Percentiles rank a stretch among this genome's conserved stretches.
Conservation (phyloP, 2,888 invertebrate species). For the Sphaeridia pumilis region DNA sequence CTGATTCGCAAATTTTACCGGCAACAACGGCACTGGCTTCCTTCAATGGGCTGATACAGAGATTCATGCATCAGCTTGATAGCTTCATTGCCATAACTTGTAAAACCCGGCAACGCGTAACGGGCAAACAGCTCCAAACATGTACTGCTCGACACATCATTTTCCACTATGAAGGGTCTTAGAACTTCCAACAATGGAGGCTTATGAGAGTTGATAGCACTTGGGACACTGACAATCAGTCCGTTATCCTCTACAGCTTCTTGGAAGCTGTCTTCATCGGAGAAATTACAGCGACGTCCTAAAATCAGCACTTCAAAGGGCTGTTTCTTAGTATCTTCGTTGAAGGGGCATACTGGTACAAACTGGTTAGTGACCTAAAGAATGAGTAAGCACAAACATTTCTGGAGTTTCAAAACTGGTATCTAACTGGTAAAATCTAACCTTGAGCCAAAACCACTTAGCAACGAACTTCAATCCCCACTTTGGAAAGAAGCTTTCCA, state of each 20-base stretch:
- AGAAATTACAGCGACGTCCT: slow-evolving; percentile 40
- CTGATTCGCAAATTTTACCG: too few relatives aligned
- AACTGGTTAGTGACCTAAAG: slow-evolving; percentile 54
- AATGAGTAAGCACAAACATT: not conserved
- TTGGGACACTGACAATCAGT: slow-evolving; percentile 71
- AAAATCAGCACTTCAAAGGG: slow-evolving; percentile 74
- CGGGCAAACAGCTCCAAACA: slow-evolving; percentile 85
- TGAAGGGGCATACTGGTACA: slow-evolving; percentile 55
- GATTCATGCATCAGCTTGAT: slow-evolving; percentile 63
- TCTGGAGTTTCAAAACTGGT: not conserved
- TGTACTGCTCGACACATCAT: slow-evolving; percentile 36
- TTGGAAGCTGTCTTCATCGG: not conserved
- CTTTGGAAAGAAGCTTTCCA: slow-evolving; percentile 57
- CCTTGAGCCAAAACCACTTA: slow-evolving; percentile 83
- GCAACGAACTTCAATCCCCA: slow-evolving; percentile 64
- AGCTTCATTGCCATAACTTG: slow-evolving; percentile 78
- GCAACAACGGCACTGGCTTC: too few relatives aligned
- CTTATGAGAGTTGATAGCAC: slow-evolving; percentile 89
- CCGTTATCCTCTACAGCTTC: not conserved
- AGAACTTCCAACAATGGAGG: slow-evolving; percentile 55
- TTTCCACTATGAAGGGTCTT: slow-evolving; percentile 3
- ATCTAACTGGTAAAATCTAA: slow-evolving; percentile 38
- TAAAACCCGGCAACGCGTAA: slow-evolving; percentile 71
- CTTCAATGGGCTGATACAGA: too few relatives aligned
- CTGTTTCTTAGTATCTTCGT: slow-evolving; percentile 59